Conservation (phyloP, 1,140 invertebrate species). For the Trichoplusia ni region DNA sequence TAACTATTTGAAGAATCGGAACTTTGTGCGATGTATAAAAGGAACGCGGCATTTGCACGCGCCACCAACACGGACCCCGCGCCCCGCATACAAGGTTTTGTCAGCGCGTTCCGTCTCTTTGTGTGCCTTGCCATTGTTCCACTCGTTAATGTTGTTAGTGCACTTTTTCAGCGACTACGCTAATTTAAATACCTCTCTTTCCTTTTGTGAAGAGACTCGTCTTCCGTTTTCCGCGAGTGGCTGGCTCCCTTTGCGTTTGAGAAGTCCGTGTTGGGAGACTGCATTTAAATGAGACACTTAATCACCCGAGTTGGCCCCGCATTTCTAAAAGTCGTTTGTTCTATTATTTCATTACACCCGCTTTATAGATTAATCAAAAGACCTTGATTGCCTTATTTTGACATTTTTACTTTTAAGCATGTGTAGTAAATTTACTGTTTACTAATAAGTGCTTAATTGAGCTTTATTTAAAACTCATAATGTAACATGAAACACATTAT, state of each 20-base stretch:
- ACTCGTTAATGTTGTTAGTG: slow-evolving; percentile 80
- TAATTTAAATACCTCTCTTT: slow-evolving; percentile 80
- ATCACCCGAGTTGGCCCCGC: slow-evolving; percentile 75
- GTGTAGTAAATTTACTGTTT: no score
- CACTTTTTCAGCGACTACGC: slow-evolving; percentile 79
- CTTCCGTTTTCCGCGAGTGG: slow-evolving; percentile 78
- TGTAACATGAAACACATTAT: no score
- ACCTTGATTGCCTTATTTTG: background rate
- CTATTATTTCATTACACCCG: slow-evolving; percentile 72
- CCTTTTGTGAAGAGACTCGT: slow-evolving; percentile 76
- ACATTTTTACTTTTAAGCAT: background rate
- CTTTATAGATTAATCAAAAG: slow-evolving; percentile 59
- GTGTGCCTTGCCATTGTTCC: slow-evolving; percentile 75
- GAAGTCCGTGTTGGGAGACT: slow-evolving; percentile 75
- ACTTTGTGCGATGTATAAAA: slow-evolving; percentile 17
- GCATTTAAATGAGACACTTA: slow-evolving; percentile 82
- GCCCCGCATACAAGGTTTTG: slow-evolving; percentile 43
- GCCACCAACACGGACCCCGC: slow-evolving; percentile 19
- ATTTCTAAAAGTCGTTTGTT: slow-evolving; percentile 74
- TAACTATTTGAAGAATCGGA: slow-evolving; percentile 7
- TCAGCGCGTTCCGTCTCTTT: slow-evolving; percentile 67
- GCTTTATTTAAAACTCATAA: no score
- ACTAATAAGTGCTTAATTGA: no score
- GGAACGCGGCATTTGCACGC: background rate
- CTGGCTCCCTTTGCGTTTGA: slow-evolving; percentile 76